Percentiles rank a stretch among this genome's conserved stretches.
Conservation (phyloP, 2,797 vertebrate genomes). For the Phrynocephalus guinanensis region DNA sequence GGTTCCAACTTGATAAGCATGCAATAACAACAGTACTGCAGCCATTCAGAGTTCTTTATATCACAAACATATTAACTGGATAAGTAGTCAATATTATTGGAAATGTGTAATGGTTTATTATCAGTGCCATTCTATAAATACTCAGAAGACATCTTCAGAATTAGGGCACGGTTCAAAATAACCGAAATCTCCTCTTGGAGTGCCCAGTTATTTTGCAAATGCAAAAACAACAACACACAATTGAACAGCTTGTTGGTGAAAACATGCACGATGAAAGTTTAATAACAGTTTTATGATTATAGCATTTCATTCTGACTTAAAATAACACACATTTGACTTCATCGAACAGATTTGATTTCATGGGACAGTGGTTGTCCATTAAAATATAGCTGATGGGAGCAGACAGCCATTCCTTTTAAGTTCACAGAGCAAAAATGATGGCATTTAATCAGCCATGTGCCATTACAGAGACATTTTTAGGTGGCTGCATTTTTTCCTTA, state of each 20-base stretch:
- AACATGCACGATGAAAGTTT: constrained; percentile 18
- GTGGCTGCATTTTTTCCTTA: constrained; percentile 25
- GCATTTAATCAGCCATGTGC: constrained; percentile 19
- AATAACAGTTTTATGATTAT: constrained; percentile 40
- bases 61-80: constrained; percentile 42
- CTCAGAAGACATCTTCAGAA: constrained; percentile 31
- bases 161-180: constrained; percentile 27
- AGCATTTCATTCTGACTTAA: constrained; percentile 40
- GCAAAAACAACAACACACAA: constrained; percentile 45
- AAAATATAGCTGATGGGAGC: constrained; percentile 21
- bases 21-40: constrained; percentile 21
- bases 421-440: constrained; percentile 44
- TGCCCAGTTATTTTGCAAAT: constrained; percentile 41
- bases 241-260: constrained; percentile 33
- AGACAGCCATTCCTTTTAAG: constrained; percentile 28
- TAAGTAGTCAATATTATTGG: background rate
- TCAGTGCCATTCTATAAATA: background rate
- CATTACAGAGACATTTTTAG: constrained; percentile 43
- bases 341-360: constrained; percentile 50
- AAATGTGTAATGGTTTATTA: constrained; percentile 25
- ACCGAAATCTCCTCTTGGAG: constrained; percentile 35
- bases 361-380: constrained; percentile 35
- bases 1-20: too few relatives aligned
- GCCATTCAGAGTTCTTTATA: constrained; percentile 13
- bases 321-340: constrained; percentile 47